phyloP scores from a whole-genome alignment of 1,140 invertebrate species.

The Scylla paramamosain region DNA sequence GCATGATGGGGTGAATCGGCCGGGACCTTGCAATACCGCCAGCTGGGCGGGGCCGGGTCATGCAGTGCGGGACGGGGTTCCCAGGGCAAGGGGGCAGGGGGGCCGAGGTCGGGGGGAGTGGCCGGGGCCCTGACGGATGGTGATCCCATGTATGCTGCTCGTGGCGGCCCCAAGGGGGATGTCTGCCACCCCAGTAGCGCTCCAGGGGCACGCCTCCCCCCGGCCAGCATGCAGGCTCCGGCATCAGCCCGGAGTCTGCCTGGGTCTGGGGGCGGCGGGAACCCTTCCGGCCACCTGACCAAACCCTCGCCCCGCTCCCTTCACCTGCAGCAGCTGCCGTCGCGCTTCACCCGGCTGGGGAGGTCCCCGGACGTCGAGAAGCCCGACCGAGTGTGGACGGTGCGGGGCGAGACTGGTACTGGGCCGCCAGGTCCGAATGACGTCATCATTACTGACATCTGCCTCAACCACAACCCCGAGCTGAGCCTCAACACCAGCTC shows the following conservation, averaged over 20 bases:
- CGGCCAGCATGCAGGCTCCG: constrained; percentile 35
- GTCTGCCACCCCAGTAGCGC: constrained; percentile 61
- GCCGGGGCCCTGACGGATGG: constrained; percentile 66
- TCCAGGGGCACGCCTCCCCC: constrained; percentile 45
- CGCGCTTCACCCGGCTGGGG: constrained; percentile 50
- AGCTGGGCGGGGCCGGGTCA: constrained; percentile 60
- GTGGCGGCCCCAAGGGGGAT: constrained; percentile 64
- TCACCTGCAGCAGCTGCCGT: constrained; percentile 39
- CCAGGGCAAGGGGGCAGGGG: constrained; percentile 48
- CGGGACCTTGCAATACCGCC: constrained; percentile 27
- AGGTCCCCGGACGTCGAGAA: constrained; percentile 58
- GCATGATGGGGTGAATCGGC: constrained; percentile 58
- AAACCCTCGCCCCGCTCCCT: constrained; percentile 54
- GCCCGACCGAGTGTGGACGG: constrained; percentile 61
- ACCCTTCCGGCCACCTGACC: constrained; percentile 38
- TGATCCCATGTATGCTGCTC: constrained; percentile 66
- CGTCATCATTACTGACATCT: constrained; percentile 65
- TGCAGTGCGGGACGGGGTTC: constrained; percentile 58
- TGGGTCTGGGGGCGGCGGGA: constrained; percentile 12
- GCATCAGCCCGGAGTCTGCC: not conserved
- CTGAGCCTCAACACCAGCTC: constrained; percentile 58
- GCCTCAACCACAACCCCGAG: constrained; percentile 64
- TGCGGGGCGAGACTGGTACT: constrained; percentile 55
- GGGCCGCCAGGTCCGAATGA: constrained; percentile 45
- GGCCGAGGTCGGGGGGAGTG: constrained; percentile 53